These are phyloP conservation scores for Fragum sueziense DNA, from an alignment of 2,888 invertebrate species.

Conservation along the genomic window DNA sequence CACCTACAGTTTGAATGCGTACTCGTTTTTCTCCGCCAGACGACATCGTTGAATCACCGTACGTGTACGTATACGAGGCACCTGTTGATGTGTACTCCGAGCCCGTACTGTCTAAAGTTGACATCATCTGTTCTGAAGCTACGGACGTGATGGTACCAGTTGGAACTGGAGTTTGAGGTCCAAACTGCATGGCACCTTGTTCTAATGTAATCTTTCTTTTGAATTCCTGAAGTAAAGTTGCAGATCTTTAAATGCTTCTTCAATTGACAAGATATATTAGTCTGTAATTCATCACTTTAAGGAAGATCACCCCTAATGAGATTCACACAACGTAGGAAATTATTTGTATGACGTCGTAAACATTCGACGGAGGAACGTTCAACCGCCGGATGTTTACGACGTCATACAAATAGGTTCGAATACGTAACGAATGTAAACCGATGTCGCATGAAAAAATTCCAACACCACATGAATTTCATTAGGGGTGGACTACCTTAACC, in stretches of 20 bases:
- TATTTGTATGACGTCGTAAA: too few relatives aligned
- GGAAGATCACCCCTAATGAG: too few relatives aligned
- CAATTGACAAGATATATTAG: too few relatives aligned
- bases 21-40: constrained; percentile 53
- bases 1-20: constrained; percentile 58
- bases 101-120: constrained; percentile 40
- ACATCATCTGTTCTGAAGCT: constrained; percentile 33
- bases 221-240: constrained; percentile 45
- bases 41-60: constrained; percentile 52
- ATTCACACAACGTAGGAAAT: too few relatives aligned
- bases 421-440: too few relatives aligned
- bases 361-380: too few relatives aligned
- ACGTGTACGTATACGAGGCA: constrained; percentile 58
- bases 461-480: too few relatives aligned
- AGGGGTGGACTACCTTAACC: too few relatives aligned
- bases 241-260: not conserved
- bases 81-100: constrained; percentile 59
- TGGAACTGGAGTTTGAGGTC: not conserved
- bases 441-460: too few relatives aligned
- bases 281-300: too few relatives aligned
- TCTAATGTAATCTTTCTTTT: constrained; percentile 35
- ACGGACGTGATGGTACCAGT: not conserved
- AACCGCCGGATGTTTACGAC: too few relatives aligned
- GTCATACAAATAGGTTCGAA: too few relatives aligned
- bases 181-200: constrained; percentile 15